phyloP scores from a whole-genome alignment of 1,140 invertebrate genomes.

The Gonatopus flavifemur region DNA sequence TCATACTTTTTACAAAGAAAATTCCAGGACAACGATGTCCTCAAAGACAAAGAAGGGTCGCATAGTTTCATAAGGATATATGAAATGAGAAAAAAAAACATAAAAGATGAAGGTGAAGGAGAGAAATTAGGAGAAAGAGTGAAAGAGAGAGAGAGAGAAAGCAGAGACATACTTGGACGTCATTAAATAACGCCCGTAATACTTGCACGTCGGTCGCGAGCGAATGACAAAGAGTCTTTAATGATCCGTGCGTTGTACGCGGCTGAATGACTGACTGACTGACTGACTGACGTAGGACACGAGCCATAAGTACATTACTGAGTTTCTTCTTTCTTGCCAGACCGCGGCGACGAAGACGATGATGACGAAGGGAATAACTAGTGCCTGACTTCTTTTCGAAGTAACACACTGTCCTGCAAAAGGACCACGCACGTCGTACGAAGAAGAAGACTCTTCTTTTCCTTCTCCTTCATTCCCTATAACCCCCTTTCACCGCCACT shows the following conservation, averaged over 20 bases:
- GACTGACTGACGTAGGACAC: conserved; percentile 32
- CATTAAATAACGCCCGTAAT: background rate
- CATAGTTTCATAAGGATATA: too few relatives aligned
- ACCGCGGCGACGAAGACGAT: background rate
- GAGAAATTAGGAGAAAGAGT: too few relatives aligned
- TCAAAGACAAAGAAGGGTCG: too few relatives aligned
- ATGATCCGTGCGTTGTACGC: conserved; percentile 12
- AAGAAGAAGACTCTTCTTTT: conserved; percentile 33
- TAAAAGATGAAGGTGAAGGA: too few relatives aligned
- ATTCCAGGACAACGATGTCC: too few relatives aligned
- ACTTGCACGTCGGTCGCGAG: background rate
- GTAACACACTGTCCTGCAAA: conserved; percentile 19
- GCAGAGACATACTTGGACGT: background rate
- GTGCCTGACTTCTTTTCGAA: background rate
- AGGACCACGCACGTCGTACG: conserved; percentile 56
- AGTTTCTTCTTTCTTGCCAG: conserved; percentile 2
- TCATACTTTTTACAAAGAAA: too few relatives aligned
- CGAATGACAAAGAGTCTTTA: conserved; percentile 23
- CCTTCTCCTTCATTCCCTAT: background rate
- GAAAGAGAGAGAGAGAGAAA: too few relatives aligned
- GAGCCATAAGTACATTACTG: conserved; percentile 9
- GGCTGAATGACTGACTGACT: too few relatives aligned
- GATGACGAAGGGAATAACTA: conserved; percentile 5
- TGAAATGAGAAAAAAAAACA: too few relatives aligned
- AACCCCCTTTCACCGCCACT: too few relatives aligned